Evolutionary conservation across 1,140 invertebrate species (phyloP), one percentile per base, ranked within the genome.

Genomic region (Heliothis subflexa): DNA sequence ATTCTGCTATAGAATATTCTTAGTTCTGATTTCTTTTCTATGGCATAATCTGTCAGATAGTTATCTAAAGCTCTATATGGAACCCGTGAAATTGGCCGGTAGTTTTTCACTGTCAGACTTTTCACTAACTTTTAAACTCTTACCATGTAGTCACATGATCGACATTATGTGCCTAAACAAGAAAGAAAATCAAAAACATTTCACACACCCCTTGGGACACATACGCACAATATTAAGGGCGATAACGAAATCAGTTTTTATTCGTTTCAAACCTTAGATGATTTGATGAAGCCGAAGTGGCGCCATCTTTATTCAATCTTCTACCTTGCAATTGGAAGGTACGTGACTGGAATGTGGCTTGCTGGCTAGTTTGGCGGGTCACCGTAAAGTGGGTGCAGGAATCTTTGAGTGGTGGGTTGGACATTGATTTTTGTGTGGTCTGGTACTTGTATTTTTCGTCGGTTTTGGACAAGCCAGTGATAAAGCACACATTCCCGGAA

Each of bases 251-350:
- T 79, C 78, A 79, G 71, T 68, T 71, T 68, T 78, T 78, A 75
- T 64, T 74, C 78, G 47, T 59, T 59, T 75, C 80, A 76, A 66
- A 50, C 47, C 61, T 49, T 54, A 79, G 76, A 83, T 84, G 80
- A 85, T 85, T 84, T 81, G 82, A 85, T 85, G 80, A 82, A 78
- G 78, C 78, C 76, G 25, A 13, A 40, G 52, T 21, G 68, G 33
- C 64, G 70, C 79, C 78, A 83, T 83, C 79, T 83, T 81, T 81
- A 83, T 83, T 83, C 79, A 83, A 83, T 83, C 74, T 78, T 79
- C 74, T 73, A 83, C 82, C 82, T 81, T 81, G 80, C 82, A 75
- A 81, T 79, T 76, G 62, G 82, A 78, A 62, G 40, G 62, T 61
- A 71, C 79, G 82, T 83, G 82, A 81, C 82, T 64, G 0, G 82